Percentiles rank a stretch among this genome's conserved stretches.
Conservation (phyloP, 2,888 invertebrate species). For the Troides oblongomaculatus region DNA sequence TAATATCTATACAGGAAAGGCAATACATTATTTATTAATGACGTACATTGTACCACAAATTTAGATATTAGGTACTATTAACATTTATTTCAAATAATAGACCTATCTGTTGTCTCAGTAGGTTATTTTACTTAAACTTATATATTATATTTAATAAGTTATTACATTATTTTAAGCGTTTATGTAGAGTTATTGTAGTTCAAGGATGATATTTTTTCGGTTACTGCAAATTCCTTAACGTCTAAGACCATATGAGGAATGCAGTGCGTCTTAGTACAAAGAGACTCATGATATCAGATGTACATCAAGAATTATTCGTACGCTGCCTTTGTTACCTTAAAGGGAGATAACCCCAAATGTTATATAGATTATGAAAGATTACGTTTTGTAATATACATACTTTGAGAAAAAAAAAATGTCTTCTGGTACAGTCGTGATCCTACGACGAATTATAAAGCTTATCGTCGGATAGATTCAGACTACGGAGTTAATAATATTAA, state of each 20-base stretch:
- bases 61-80: neutral
- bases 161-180: neutral
- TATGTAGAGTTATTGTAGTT: neutral
- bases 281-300: conserved; percentile 40
- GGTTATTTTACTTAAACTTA: too few species aligned
- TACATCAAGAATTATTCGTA: conserved; percentile 41
- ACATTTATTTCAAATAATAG: neutral
- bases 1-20: conserved; percentile 30
- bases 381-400: conserved; percentile 18
- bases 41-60: neutral
- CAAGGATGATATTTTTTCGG: neutral
- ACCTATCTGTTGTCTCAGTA: too few species aligned
- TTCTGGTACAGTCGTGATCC: conserved; percentile 20
- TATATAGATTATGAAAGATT: conserved; percentile 32
- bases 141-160: neutral
- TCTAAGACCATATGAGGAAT: conserved; percentile 39
- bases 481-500: conserved; percentile 32
- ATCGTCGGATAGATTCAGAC: conserved; percentile 31
- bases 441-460: conserved; percentile 6
- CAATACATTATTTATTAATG: conserved; percentile 28
- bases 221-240: conserved; percentile 19
- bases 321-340: conserved; percentile 40
- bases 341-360: conserved; percentile 40
- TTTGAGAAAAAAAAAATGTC: conserved; percentile 3
- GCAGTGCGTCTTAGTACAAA: conserved; percentile 42